Conservation (phyloP, 1,140 invertebrate genomes). For the Leptopilina clavipes region DNA sequence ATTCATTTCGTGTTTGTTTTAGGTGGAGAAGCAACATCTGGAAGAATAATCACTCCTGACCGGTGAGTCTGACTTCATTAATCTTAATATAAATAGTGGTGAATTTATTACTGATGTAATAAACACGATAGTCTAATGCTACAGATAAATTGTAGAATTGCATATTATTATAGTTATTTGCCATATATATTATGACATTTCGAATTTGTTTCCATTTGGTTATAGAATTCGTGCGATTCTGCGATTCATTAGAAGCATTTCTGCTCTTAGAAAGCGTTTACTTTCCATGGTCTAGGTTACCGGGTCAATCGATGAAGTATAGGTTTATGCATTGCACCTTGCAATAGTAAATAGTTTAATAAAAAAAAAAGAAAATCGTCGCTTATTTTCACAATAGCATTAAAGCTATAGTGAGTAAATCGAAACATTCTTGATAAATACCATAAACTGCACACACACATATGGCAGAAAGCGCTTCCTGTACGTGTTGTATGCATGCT, state of each 20-base stretch:
- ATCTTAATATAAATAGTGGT: neutral
- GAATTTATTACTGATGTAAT: no score
- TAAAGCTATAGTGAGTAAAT: constrained; percentile 10
- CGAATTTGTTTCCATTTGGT: no score
- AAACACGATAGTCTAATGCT: no score
- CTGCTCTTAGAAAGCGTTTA: neutral
- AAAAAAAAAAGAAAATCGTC: neutral
- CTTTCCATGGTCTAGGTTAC: constrained; percentile 46
- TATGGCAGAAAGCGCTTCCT: neutral
- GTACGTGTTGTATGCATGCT: neutral
- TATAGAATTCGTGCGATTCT: neutral
- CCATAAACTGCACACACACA: neutral
- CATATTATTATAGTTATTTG: no score
- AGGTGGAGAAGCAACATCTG: neutral
- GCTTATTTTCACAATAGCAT: neutral
- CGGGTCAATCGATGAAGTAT: constrained; percentile 46
- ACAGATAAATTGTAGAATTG: no score
- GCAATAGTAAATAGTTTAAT: neutral
- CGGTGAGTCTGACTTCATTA: neutral
- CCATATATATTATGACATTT: no score
- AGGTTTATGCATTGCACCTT: constrained; percentile 38
- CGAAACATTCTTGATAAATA: neutral
- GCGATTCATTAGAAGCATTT: neutral
- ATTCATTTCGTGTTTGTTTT: neutral
- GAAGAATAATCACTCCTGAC: constrained; percentile 10